A percentile compares a stretch with the other conserved stretches of the same genome.
Conservation (phyloP, 2,113 vertebrate genomes). For the Menura novaehollandiae region DNA sequence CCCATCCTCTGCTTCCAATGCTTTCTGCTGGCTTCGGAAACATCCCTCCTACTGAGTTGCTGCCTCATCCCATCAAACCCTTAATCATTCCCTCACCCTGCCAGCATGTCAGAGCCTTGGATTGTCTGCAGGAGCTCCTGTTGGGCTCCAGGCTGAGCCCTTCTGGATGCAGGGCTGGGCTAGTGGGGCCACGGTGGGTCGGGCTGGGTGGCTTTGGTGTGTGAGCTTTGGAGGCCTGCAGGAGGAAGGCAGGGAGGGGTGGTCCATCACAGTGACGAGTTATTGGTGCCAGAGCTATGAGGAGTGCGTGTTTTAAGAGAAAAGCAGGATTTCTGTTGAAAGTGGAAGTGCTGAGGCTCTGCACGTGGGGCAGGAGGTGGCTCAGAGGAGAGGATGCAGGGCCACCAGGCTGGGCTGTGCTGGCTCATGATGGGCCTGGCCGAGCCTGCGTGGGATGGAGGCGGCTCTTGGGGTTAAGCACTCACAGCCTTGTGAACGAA, state of each 20-base stretch:
- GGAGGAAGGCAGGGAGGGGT: background rate
- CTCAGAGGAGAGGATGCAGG: background rate
- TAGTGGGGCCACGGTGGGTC: fast-evolving
- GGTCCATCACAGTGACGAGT: background rate
- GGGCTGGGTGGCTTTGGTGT: background rate
- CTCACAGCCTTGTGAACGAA: background rate
- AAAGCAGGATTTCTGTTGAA: background rate
- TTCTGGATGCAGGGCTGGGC: background rate
- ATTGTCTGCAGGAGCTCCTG: background rate
- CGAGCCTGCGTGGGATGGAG: background rate
- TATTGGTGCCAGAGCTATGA: fast-evolving
- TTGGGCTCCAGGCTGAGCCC: background rate
- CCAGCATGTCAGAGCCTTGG: background rate
- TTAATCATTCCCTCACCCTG: background rate
- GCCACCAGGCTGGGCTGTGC: fast-evolving
- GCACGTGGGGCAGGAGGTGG: background rate
- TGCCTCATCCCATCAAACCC: background rate
- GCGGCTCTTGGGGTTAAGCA: background rate
- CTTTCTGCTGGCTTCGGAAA: background rate
- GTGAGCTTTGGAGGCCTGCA: fast-evolving
- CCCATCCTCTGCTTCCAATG: background rate
- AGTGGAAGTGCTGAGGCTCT: background rate
- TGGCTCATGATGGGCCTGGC: fast-evolving
- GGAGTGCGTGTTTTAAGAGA: fast-evolving
- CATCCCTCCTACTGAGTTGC: background rate